phyloP scores from a whole-genome alignment of 2,797 vertebrate species.

The Hephaestus fuliginosus region DNA sequence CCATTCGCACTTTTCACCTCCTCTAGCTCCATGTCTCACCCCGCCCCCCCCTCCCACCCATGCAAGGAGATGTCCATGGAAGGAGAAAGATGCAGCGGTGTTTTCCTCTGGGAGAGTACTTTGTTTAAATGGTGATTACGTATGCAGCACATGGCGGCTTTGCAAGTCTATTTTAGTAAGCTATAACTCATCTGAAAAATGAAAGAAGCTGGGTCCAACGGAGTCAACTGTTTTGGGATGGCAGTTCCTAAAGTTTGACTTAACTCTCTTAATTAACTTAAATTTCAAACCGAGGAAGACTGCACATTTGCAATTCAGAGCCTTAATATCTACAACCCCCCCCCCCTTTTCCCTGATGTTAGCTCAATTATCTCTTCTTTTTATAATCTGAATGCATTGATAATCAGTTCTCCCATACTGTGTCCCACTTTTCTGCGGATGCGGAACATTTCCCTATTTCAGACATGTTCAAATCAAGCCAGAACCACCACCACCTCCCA shows the following conservation, averaged over 20 bases:
- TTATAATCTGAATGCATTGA: conserved; percentile 58
- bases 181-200: not conserved
- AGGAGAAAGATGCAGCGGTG: conserved; percentile 87
- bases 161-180: conserved; percentile 14
- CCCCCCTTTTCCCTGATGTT: conserved; percentile 32
- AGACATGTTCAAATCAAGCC: conserved; percentile 48
- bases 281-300: conserved; percentile 40
- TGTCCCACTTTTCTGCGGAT: conserved; percentile 72
- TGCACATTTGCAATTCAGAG: conserved; percentile 56
- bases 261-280: conserved; percentile 52
- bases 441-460: conserved; percentile 52
- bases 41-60: conserved; percentile 13
- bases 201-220: conserved; percentile 4
- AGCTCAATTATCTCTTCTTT: conserved; percentile 66
- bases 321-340: conserved; percentile 38
- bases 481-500: conserved; percentile 42
- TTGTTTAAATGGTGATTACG: conserved; percentile 5
- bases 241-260: conserved; percentile 37
- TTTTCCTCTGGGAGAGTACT: conserved; percentile 39
- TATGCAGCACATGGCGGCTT: conserved; percentile 12
- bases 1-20: conserved; percentile 56
- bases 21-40: conserved; percentile 68
- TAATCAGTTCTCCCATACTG: conserved; percentile 66
- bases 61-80: conserved; percentile 70
- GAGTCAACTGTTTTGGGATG: conserved; percentile 32